These are phyloP conservation scores for Progne subis DNA, from an alignment of 2,113 vertebrate genomes.

Conservation along the genomic window DNA sequence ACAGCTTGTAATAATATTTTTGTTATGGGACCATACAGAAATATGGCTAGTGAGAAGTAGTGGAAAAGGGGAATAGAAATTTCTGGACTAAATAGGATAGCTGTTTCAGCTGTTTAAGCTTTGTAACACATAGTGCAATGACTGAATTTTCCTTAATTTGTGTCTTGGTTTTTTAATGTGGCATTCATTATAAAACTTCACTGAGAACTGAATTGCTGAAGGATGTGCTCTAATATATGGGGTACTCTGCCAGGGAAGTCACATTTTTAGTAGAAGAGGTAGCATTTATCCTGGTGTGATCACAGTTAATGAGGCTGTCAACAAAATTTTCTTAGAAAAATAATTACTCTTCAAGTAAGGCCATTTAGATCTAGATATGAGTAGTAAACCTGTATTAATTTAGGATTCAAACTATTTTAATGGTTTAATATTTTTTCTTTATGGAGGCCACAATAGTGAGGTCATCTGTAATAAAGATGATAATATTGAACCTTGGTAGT, in stretches of 20 bases:
- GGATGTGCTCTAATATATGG: constrained; percentile 55
- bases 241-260: constrained; percentile 55
- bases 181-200: constrained; percentile 66
- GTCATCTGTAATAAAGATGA: constrained; percentile 86
- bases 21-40: background rate
- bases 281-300: constrained; percentile 75
- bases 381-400: constrained; percentile 80
- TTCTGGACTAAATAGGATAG: background rate
- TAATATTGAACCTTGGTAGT: constrained; percentile 77
- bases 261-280: constrained; percentile 64
- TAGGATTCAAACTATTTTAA: constrained; percentile 77
- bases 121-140: background rate
- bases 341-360: constrained; percentile 70
- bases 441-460: constrained; percentile 86
- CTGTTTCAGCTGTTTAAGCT: constrained; percentile 9
- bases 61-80: background rate
- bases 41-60: background rate
- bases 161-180: constrained; percentile 65
- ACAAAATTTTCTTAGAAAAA: constrained; percentile 78
- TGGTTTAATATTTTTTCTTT: constrained; percentile 86
- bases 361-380: constrained; percentile 77
- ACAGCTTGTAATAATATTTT: background rate
- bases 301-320: constrained; percentile 77
- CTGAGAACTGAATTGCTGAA: constrained; percentile 26
- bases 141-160: constrained; percentile 19